Evolutionary conservation across 1,140 invertebrate genomes (phyloP).

Genomic region (Andrena cerasifolii): DNA sequence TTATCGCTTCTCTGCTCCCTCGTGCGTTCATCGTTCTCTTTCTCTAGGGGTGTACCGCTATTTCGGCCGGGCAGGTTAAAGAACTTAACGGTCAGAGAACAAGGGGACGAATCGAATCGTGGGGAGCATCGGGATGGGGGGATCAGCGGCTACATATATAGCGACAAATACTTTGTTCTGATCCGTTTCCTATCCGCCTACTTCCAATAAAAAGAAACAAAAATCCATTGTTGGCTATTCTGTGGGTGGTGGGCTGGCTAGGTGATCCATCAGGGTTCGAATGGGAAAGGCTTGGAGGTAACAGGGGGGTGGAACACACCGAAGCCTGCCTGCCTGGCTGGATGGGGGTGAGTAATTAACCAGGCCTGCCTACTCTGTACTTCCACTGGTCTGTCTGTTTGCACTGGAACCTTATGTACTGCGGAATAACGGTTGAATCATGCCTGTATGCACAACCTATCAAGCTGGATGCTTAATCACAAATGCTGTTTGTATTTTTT

Average conservation of each 20-base stretch:
- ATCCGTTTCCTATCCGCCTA: constrained; percentile 71
- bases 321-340: constrained; percentile 67
- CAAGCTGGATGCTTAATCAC: constrained; percentile 15
- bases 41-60: constrained; percentile 55
- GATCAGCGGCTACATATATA: constrained; percentile 60
- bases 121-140: constrained; percentile 51
- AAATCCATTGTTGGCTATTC: constrained; percentile 79
- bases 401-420: constrained; percentile 73
- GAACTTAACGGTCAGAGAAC: constrained; percentile 70
- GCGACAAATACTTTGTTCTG: constrained; percentile 72
- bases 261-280: constrained; percentile 79
- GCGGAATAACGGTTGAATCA: constrained; percentile 65
- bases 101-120: constrained; percentile 73
- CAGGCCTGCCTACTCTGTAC: constrained; percentile 65
- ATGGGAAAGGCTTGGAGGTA: constrained; percentile 72
- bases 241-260: constrained; percentile 78
- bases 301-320: constrained; percentile 68
- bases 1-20: constrained; percentile 50
- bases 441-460: constrained; percentile 50
- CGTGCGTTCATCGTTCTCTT: constrained; percentile 45
- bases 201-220: constrained; percentile 79
- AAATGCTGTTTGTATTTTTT: background rate
- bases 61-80: constrained; percentile 64
- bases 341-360: constrained; percentile 77
- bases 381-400: constrained; percentile 65